These are phyloP conservation scores for Tragopan temminckii DNA, from an alignment of 2,797 vertebrate species.

Conservation along the genomic window DNA sequence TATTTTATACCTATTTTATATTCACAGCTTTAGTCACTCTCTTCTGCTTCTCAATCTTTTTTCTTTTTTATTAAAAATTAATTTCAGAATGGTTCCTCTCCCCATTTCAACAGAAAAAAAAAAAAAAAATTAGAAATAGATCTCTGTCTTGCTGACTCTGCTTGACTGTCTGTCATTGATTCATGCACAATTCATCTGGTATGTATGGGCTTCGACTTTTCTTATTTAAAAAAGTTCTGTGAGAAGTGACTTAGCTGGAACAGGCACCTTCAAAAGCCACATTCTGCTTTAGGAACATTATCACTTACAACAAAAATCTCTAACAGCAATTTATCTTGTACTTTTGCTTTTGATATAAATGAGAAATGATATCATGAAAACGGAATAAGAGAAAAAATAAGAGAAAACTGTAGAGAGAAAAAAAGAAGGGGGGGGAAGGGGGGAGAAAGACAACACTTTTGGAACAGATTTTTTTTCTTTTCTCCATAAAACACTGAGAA, in stretches of 20 bases:
- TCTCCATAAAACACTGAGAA: background rate
- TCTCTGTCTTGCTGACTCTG: background rate
- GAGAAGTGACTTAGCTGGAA: background rate
- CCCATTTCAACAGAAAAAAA: background rate
- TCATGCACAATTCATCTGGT: background rate
- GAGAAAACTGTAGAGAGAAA: background rate
- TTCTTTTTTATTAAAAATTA: background rate
- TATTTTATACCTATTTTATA: background rate
- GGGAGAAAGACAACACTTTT: background rate
- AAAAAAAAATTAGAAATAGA: background rate
- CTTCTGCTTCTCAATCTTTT: background rate
- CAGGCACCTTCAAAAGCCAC: background rate
- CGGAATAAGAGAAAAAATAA: background rate
- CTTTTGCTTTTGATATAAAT: background rate
- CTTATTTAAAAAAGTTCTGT: background rate
- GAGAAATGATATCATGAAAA: background rate
- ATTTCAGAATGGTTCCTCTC: background rate
- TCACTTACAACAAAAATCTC: background rate
- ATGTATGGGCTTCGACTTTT: background rate
- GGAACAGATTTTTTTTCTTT: background rate
- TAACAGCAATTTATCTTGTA: background rate
- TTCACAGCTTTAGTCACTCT: background rate
- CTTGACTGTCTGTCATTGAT: background rate
- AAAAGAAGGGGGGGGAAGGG: background rate
- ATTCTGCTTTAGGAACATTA: background rate